Base-by-base conservation (phyloP, 2,113 vertebrate species). In the Passer domesticus region DNA sequence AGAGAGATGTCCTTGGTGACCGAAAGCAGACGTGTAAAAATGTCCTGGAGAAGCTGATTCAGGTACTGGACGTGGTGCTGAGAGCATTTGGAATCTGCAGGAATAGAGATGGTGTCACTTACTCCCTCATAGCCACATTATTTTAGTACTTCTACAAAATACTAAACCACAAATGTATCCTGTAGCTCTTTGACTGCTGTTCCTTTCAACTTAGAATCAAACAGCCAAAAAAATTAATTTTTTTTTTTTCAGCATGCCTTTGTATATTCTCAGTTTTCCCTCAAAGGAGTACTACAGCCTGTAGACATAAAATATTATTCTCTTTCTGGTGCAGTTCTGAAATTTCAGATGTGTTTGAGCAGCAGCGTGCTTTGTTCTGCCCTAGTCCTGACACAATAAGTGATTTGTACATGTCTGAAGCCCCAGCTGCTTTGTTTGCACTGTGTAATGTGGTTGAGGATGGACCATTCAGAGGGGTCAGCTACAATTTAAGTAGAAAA, bases 21-120 rank as follows among this genome's bases (percentile, higher is more conserved):
- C 98, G 98, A 94, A 99, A 99, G 94, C 97, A 99, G 96, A 99
- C 99, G 0, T 99, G 99, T 97, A 99, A 96, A 97, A 99, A 99
- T 41, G 99, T 99, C 37, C 96, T 99, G 97, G 99, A 99, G 96
- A 99, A 99, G 84, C 98, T 99, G 55, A 99, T 99, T 79, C 91
- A 99, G 99, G 99, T 99, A 97, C 92, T 95, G 85, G 67, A 43
- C 55, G 62, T 82, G 62, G 92, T 67, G 49, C 78, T 91, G 93
- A 79, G 23, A 87, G 68, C 56, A 25, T 81, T 28, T 86, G 60
- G 68, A 74, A 56, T 87, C 35, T 7, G 10, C 70, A 85, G 52
- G 43, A 83, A 10, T 77, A 84, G 52, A 85, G 47, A 55, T 14
- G 39, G 37, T 5, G 2, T 46, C 0, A 0, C 33, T 70, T 70